These are phyloP conservation scores for Shinisaurus crocodilurus DNA, from an alignment of 2,113 vertebrate species.

Conservation along the genomic window DNA sequence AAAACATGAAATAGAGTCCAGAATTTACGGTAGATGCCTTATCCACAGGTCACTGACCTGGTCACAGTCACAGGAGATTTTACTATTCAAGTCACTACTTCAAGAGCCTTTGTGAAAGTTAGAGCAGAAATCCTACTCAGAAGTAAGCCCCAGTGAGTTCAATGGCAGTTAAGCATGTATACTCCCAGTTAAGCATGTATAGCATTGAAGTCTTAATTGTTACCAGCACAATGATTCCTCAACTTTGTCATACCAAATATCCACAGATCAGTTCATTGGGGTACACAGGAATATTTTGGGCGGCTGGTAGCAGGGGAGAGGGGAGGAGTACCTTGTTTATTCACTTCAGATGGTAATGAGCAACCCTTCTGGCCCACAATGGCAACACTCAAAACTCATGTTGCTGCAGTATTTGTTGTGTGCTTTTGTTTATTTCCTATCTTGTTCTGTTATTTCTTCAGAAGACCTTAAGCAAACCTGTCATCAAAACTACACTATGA, in stretches of 20 bases:
- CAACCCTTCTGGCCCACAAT: no score
- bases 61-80: not conserved
- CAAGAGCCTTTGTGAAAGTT: not conserved
- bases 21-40: not conserved
- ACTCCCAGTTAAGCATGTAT: not conserved
- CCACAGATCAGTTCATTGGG: not conserved
- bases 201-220: not conserved
- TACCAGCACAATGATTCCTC: not conserved
- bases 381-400: not conserved
- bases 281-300: not conserved
- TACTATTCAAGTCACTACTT: not conserved
- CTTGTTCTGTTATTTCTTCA: not conserved
- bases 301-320: no score
- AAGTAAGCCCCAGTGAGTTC: not conserved
- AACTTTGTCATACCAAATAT: not conserved
- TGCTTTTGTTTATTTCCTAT: not conserved
- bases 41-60: not conserved
- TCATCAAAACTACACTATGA: not conserved
- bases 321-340: no score
- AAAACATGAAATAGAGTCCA: not conserved
- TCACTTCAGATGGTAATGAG: no score
- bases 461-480: not conserved
- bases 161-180: no score
- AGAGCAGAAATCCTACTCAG: not conserved
- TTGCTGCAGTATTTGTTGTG: not conserved